Conservation (phyloP, 1,140 invertebrate genomes). For the Zaprionus nigranus region DNA sequence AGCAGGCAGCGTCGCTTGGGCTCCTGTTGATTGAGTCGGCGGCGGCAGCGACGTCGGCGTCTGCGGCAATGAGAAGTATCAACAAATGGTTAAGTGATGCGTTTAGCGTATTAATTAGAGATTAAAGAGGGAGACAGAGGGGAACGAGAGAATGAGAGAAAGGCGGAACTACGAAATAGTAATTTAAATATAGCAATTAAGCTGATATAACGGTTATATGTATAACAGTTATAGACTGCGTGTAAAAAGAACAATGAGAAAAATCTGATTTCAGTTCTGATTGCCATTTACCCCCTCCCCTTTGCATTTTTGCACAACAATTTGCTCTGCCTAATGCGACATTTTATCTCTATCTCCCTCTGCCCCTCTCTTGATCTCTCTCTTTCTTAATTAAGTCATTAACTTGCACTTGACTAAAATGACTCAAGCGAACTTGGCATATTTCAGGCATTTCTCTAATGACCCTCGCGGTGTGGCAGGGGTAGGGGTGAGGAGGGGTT, state of each 20-base stretch:
- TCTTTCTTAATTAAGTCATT: slow-evolving; percentile 75
- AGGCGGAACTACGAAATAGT: background rate
- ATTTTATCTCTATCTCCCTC: background rate
- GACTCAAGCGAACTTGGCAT: slow-evolving; percentile 54
- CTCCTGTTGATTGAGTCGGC: slow-evolving; percentile 68
- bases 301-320: slow-evolving; percentile 63
- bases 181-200: slow-evolving; percentile 4
- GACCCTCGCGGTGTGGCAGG: slow-evolving; percentile 38
- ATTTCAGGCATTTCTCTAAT: slow-evolving; percentile 70
- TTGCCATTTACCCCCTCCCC: slow-evolving; percentile 3
- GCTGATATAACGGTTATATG: background rate
- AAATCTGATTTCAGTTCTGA: slow-evolving; percentile 5
- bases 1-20: slow-evolving; percentile 25
- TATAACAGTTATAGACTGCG: background rate
- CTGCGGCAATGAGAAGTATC: slow-evolving; percentile 36
- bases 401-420: slow-evolving; percentile 66
- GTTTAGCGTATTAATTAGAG: slow-evolving; percentile 48
- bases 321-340: slow-evolving; percentile 39
- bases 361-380: slow-evolving; percentile 24
- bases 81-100: slow-evolving; percentile 54
- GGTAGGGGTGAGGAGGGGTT: background rate
- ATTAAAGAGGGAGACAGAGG: slow-evolving; percentile 16
- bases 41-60: slow-evolving; percentile 7
- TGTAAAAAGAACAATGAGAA: background rate
- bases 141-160: background rate